Base-by-base conservation (phyloP, 1,140 invertebrate species). In the Pseudomyrmex gracilis region DNA sequence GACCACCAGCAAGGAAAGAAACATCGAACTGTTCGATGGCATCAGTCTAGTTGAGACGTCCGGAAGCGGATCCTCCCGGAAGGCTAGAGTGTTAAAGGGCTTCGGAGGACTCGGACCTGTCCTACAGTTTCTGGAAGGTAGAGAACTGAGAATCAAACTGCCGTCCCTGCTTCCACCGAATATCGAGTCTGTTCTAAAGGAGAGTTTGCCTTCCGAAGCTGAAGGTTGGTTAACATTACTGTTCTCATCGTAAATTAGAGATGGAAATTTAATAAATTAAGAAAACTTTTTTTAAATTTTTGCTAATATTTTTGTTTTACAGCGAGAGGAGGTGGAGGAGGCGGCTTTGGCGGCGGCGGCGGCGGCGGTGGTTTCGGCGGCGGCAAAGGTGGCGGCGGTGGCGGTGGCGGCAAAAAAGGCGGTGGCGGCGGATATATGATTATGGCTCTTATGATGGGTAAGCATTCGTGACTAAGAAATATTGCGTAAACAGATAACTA, bases 371-470 rank as follows among this genome's bases (percentile, higher is more conserved):
- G 74, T 17, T 60, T 60, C 15, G 57, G 89, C 8, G 88, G 88
- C 49, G 76, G 82, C 1, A 82, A 68, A 15, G 85, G 86, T 1
- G 89, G 89, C 20, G 73, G 80, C 0, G 89, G 89, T 0, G 90
- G 88, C 0, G 71, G 86, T 1, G 91, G 91, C 1, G 90, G 93
- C 7, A 94, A 93, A n/a, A 94, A 94, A 82, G 92, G 92, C 68
- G 93, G 95, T 3, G 93, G 92, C 2, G 94, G 94, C 2, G 93
- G 95, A 17, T 84, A 96, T 1, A 90, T 74, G 0, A 4, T 97
- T 67, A 92, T 97, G 91, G 96, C 96, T 0, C 76, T 97, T 47
- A 97, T 97, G 96, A 97, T 97, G 94, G 97, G 96, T 84, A 96
- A 95, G 91, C 90, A 2, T 5, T 49, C 20, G 15, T 47, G 7